These are phyloP conservation scores for Zoroaster sp. DNA, from an alignment of 53 echinoderm and acorn worm species.

Conservation along the genomic window DNA sequence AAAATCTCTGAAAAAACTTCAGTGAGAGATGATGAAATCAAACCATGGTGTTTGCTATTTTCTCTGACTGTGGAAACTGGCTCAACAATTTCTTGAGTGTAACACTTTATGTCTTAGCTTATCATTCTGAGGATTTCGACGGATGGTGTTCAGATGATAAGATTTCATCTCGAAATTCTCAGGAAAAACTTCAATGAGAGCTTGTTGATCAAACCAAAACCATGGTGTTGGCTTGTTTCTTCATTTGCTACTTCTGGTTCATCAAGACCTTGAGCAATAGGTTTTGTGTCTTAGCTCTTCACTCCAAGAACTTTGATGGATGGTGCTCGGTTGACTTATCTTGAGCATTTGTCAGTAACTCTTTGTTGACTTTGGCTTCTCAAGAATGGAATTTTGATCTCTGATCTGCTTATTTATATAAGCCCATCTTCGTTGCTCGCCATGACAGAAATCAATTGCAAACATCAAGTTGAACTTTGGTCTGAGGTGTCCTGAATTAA, in stretches of 20 bases:
- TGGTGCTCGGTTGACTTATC: not conserved
- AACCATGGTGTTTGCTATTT: not conserved
- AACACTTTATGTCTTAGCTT: not conserved
- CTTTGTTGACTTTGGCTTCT: constrained; percentile 10
- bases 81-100: not conserved
- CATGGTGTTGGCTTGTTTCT: constrained; percentile 24
- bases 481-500: not conserved
- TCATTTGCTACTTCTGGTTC: not conserved
- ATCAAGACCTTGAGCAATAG: not conserved
- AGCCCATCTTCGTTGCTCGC: not conserved
- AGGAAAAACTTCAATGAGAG: not conserved
- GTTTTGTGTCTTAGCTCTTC: not conserved
- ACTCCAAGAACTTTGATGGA: not conserved
- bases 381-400: not conserved
- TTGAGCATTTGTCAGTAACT: not conserved
- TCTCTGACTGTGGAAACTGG: not conserved
- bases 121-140: not conserved
- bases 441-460: not conserved
- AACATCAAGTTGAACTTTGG: not conserved
- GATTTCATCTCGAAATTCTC: not conserved
- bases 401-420: not conserved
- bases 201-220: not conserved
- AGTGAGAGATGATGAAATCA: not conserved
- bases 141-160: not conserved
- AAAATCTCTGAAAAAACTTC: not conserved